Evolutionary conservation across 2,797 vertebrate genomes (phyloP).

Genomic region (Otus scops): DNA sequence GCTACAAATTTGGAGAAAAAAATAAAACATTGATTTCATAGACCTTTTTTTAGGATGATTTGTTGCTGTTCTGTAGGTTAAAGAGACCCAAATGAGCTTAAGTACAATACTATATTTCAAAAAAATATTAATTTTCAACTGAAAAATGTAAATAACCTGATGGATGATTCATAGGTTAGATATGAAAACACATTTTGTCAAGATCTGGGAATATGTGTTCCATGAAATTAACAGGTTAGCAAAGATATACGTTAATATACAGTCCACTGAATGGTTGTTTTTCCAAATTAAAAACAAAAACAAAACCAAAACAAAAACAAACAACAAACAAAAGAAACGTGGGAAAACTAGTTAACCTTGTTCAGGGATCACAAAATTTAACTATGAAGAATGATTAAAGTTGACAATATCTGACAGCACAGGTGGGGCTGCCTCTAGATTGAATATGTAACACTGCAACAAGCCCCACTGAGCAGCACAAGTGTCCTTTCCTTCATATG

Average conservation of each 20-base stretch:
- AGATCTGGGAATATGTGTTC: neutral
- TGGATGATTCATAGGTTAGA: neutral
- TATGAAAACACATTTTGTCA: neutral
- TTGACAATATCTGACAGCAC: neutral
- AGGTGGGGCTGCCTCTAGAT: neutral
- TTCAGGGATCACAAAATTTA: neutral
- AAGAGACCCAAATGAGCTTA: neutral
- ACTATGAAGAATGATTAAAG: neutral
- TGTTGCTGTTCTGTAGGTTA: neutral
- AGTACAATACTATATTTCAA: neutral
- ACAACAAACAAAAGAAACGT: neutral
- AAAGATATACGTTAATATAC: neutral
- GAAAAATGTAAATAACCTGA: neutral
- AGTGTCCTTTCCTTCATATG: neutral
- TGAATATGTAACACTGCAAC: neutral
- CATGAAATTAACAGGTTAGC: neutral
- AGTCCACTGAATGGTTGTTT: neutral
- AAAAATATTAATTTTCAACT: neutral
- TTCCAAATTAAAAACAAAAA: neutral
- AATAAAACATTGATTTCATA: neutral
- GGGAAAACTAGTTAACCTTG: neutral
- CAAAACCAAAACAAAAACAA: no score
- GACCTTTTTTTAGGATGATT: rapidly evolving
- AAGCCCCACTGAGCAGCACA: neutral
- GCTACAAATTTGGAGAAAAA: neutral